Conservation (phyloP, 1,140 invertebrate genomes). For the Tetranychus urticae region DNA sequence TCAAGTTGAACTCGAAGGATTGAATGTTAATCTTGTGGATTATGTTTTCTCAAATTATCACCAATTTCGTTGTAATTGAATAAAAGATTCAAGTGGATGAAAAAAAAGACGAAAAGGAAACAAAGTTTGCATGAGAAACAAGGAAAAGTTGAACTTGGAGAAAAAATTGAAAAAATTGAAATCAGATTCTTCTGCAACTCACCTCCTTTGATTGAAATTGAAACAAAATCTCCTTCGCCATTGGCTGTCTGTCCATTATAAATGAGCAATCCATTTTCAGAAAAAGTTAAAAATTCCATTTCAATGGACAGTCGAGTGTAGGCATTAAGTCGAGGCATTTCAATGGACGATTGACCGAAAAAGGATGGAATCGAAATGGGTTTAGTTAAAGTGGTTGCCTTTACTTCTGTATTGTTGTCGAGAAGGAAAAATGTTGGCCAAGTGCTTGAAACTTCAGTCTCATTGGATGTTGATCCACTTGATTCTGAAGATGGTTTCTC, state of each 20-base stretch:
- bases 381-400: slow-evolving; percentile 2
- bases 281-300: slow-evolving; percentile 60
- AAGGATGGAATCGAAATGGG: slow-evolving; percentile 20
- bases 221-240: slow-evolving; percentile 52
- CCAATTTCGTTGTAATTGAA: background rate
- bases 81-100: background rate
- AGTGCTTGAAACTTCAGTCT: background rate
- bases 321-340: slow-evolving; percentile 37
- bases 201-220: slow-evolving; percentile 34
- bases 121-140: background rate
- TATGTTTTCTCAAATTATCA: background rate
- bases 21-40: no score
- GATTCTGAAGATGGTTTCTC: no score
- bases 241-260: slow-evolving; percentile 60
- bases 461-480: background rate
- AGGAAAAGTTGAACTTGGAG: background rate
- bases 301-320: slow-evolving; percentile 66
- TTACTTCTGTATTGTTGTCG: slow-evolving; percentile 4
- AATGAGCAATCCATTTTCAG: slow-evolving; percentile 60
- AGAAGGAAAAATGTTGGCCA: slow-evolving; percentile 11
- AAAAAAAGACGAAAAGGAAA: background rate
- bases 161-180: background rate
- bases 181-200: background rate
- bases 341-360: slow-evolving; percentile 23
- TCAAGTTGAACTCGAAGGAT: no score